phyloP scores from a whole-genome alignment of 2,888 invertebrate genomes.

The Kuschelorhynchus macadamiae region DNA sequence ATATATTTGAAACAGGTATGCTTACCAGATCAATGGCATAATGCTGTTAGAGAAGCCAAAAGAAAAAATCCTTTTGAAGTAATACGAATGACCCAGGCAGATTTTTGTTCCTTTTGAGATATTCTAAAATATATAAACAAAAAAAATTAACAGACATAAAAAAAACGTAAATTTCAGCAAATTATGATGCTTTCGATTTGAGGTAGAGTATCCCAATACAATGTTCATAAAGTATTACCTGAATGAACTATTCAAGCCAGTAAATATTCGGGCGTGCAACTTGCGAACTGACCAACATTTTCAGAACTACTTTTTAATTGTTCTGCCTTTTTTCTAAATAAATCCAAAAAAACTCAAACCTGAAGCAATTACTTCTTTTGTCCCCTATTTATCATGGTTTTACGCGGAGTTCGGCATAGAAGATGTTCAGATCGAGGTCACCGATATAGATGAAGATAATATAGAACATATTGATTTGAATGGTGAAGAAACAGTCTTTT shows the following conservation, averaged over 20 bases:
- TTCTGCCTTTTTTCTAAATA: slow-evolving; percentile 7
- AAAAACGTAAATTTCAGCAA: slow-evolving; percentile 12
- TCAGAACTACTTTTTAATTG: slow-evolving; percentile 2
- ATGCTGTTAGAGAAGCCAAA: slow-evolving; percentile 8
- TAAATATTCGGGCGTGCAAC: slow-evolving; percentile 2
- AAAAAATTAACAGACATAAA: slow-evolving; percentile 8
- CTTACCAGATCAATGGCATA: slow-evolving; percentile 1
- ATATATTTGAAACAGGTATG: background rate
- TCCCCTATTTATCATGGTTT: slow-evolving; percentile 4
- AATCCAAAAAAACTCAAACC: background rate
- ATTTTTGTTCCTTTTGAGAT: slow-evolving; percentile 12
- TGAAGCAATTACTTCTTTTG: slow-evolving; percentile 1
- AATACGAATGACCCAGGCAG: slow-evolving; percentile 1
- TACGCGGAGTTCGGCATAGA: slow-evolving; percentile 6
- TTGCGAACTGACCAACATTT: slow-evolving; percentile 6
- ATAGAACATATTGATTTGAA: slow-evolving; percentile 2
- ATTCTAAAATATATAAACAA: slow-evolving; percentile 8
- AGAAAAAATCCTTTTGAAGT: slow-evolving; percentile 7
- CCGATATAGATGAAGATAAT: slow-evolving; percentile 3
- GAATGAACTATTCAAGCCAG: slow-evolving; percentile 11
- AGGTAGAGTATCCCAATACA: slow-evolving; percentile 11
- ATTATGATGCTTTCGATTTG: slow-evolving; percentile 13
- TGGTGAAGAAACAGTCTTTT: background rate
- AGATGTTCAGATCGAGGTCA: slow-evolving; percentile 3
- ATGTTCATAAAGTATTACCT: slow-evolving; percentile 10